These are phyloP conservation scores for Rhynchomys soricoides DNA, from an alignment of 2,113 vertebrate genomes.

Conservation along the genomic window DNA sequence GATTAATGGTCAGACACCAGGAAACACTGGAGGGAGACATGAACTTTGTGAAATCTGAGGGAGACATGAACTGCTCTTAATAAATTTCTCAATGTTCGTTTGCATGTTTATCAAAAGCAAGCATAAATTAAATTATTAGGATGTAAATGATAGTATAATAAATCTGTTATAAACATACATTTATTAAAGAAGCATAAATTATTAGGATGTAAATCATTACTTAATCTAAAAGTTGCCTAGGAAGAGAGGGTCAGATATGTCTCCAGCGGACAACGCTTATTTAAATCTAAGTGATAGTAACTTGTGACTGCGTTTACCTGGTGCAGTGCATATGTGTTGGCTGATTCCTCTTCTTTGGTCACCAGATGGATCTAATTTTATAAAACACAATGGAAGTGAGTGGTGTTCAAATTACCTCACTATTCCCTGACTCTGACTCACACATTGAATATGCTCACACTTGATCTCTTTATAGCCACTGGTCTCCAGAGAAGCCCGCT, in stretches of 20 bases:
- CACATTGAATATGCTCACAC: not conserved
- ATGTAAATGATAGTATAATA: not conserved
- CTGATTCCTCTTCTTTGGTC: slow-evolving; percentile 83
- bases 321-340: slow-evolving; percentile 81
- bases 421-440: not conserved
- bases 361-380: slow-evolving; percentile 85
- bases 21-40: not conserved
- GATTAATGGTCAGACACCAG: not conserved
- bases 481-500: slow-evolving; percentile 8
- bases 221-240: slow-evolving; percentile 36
- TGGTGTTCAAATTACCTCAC: slow-evolving; percentile 19
- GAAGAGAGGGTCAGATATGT: not conserved
- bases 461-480: not conserved
- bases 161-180: not conserved
- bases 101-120: not conserved
- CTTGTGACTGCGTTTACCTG: slow-evolving; percentile 84
- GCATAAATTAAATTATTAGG: not conserved
- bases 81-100: not conserved
- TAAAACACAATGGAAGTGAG: slow-evolving; percentile 62
- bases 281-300: not conserved
- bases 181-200: not conserved
- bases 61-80: not conserved
- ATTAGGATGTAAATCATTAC: not conserved
- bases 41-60: not conserved
- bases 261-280: not conserved